Base-by-base conservation (phyloP, 2,888 invertebrate species). In the Taphrorychus bicolor region DNA sequence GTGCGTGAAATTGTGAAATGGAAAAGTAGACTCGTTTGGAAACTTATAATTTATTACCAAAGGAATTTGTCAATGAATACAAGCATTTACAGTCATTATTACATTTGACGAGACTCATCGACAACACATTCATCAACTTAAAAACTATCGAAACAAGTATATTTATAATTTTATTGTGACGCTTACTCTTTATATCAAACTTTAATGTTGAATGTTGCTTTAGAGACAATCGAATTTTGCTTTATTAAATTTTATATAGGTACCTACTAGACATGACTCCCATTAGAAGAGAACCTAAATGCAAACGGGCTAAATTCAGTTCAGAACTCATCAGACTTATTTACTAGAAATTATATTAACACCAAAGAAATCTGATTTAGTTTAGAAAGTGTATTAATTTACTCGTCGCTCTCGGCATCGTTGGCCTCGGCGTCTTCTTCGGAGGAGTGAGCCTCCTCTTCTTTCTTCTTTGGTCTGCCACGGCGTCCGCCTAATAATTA, bases 391-490 rank as follows among this genome's bases (percentile, higher is more conserved):
- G 9, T 45, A 45, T 45, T 45, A 5, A 16, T 45, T 17, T 66
- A 59, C 11, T 66, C 66, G 19, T 56, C 66, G 9, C 51, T 80
- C 57, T 80, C 80, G 52, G 73, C 79, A 14, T 73, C 79, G 51
- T 83, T 81, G 11, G 82, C 82, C 24, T 82, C 82, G 3, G 79
- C 83, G 45, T 84, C 84, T 40, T 83, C 82, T 49, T 81, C 81
- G 3, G 79, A 82, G 49, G 80, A 81, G 45, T 83, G 82, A 21
- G 82, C 82, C 51, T 82, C 82, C 65, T 79, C 76, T 23, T 80
- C 76, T 52, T 83, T 83, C 76, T 83, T 84, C 76, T 83, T 84
- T 67, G 84, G 83, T 62, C 84, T 75, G 3, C 85, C 84, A 56
- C 84, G 81, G 2, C 85, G 79, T 75, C 78, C 72, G 59, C 64